Evolutionary conservation across 2,888 invertebrate species (phyloP).

Genomic region (Andrena trimmerana): DNA sequence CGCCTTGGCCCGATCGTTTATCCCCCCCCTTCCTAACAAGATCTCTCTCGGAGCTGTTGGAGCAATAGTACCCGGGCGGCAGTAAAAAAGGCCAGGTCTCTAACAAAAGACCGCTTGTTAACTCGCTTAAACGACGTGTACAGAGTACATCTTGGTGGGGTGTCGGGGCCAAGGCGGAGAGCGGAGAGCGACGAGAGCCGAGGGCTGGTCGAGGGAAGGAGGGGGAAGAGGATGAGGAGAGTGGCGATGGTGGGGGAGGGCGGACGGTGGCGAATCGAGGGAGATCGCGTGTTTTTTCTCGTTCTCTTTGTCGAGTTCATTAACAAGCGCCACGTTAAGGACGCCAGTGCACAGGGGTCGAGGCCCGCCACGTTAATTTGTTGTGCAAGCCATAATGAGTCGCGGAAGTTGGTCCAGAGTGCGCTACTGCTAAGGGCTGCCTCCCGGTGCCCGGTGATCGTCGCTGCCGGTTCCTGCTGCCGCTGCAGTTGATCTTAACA

Average conservation of each 20-base stretch:
- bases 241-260: not conserved
- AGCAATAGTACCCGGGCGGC: slow-evolving; percentile 54
- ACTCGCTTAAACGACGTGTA: slow-evolving; percentile 66
- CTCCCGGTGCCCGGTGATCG: slow-evolving; percentile 45
- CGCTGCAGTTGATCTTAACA: slow-evolving; percentile 67
- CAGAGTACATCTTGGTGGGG: slow-evolving; percentile 58
- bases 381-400: slow-evolving; percentile 70
- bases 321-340: slow-evolving; percentile 67
- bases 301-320: slow-evolving; percentile 67
- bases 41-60: slow-evolving; percentile 40
- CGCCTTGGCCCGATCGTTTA: slow-evolving; percentile 45
- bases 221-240: not conserved
- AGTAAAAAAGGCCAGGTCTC: slow-evolving; percentile 57
- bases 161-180: slow-evolving; percentile 43
- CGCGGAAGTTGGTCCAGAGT: slow-evolving; percentile 64
- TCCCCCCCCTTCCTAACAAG: slow-evolving; percentile 42
- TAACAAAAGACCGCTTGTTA: slow-evolving; percentile 65
- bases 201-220: not conserved
- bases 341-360: slow-evolving; percentile 54
- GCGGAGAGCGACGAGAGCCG: not conserved
- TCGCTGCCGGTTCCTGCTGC: slow-evolving; percentile 56
- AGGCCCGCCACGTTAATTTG: slow-evolving; percentile 68
- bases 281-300: slow-evolving; percentile 67
- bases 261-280: slow-evolving; percentile 53
- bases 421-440: slow-evolving; percentile 52